Percentiles rank a stretch among this genome's conserved stretches.
Evolutionary conservation across 2,797 vertebrate species (phyloP).

Genomic region (Xerus rutilus): DNA sequence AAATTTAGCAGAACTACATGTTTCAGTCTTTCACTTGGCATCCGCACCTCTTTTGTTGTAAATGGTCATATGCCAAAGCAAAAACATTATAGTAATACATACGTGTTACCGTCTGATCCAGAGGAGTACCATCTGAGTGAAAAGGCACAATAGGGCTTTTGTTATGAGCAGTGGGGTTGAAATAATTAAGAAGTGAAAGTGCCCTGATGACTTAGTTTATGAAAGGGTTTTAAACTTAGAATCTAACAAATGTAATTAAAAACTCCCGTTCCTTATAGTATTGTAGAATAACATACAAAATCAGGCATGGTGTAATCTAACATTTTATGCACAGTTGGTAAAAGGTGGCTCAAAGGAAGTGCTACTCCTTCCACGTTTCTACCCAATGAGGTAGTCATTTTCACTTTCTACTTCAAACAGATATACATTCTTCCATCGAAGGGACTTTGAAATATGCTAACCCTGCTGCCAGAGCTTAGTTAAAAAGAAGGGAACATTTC

Average conservation of each 20-base stretch:
- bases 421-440: not conserved
- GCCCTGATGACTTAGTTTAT: not conserved
- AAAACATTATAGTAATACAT: not conserved
- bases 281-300: constrained; percentile 28
- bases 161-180: not conserved
- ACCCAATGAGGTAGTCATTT: not conserved
- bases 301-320: not conserved
- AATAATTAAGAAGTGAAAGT: not conserved
- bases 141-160: not conserved
- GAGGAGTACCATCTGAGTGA: not conserved
- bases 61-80: constrained; percentile 21
- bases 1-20: not conserved
- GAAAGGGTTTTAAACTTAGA: constrained; percentile 53
- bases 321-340: constrained; percentile 16
- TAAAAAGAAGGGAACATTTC: not conserved
- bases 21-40: not conserved
- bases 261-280: not conserved
- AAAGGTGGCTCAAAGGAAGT: not conserved
- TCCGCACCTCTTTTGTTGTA: not conserved
- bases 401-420: constrained; percentile 18
- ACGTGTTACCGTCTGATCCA: not conserved
- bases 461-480: constrained; percentile 27
- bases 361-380: not conserved
- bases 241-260: constrained; percentile 21
- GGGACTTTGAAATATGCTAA: constrained; percentile 18